phyloP scores from a whole-genome alignment of 2,113 vertebrate genomes.

The Blennius ocellaris region DNA sequence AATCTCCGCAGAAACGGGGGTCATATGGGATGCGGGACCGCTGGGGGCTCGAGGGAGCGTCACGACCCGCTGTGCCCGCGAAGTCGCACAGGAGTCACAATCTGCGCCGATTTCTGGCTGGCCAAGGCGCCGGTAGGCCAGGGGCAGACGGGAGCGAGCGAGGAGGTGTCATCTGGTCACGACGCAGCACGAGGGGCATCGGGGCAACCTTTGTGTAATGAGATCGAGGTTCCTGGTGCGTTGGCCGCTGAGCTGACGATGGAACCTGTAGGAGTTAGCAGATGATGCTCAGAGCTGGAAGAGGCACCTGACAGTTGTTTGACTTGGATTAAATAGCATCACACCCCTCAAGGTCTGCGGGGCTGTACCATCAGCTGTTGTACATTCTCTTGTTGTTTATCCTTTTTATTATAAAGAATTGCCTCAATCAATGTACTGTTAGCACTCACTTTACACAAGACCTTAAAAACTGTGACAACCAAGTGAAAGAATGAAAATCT shows the following conservation, averaged over 20 bases:
- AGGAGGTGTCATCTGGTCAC: slow-evolving; percentile 63
- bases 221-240: slow-evolving; percentile 47
- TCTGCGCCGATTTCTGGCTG: slow-evolving; percentile 73
- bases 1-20: slow-evolving; percentile 16
- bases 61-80: slow-evolving; percentile 65
- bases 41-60: slow-evolving; percentile 31
- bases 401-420: too few species aligned
- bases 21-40: slow-evolving; percentile 63
- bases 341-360: too few species aligned
- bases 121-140: slow-evolving; percentile 18
- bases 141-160: slow-evolving; percentile 68
- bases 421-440: too few species aligned
- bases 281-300: background rate
- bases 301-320: background rate
- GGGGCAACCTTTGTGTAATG: slow-evolving; percentile 61
- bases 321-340: background rate
- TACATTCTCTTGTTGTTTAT: too few species aligned
- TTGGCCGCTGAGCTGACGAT: slow-evolving; percentile 23
- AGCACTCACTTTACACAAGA: too few species aligned
- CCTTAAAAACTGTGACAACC: too few species aligned
- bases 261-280: slow-evolving; percentile 65
- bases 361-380: too few species aligned
- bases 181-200: slow-evolving; percentile 38
- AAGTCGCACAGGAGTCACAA: slow-evolving; percentile 76
- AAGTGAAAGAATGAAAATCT: too few species aligned